phyloP scores from a whole-genome alignment of 2,113 vertebrate genomes.

The Epinephelus fuscoguttatus region DNA sequence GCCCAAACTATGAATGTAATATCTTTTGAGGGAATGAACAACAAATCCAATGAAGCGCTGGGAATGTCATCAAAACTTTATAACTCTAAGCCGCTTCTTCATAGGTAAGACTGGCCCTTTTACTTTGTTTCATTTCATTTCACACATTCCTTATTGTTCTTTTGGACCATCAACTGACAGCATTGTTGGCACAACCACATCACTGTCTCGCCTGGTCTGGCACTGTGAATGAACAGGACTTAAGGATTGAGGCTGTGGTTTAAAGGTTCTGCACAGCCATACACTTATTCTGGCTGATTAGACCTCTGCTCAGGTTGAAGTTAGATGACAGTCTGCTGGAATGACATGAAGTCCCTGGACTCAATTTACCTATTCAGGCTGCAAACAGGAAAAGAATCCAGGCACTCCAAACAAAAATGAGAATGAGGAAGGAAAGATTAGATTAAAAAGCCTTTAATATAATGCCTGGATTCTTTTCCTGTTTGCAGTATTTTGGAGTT shows the following conservation, averaged over 20 bases:
- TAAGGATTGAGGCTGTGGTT: not conserved
- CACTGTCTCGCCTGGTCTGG: too few species aligned
- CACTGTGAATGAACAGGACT: too few species aligned
- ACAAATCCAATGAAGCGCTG: not conserved
- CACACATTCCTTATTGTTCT: not conserved
- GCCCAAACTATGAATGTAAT: not conserved
- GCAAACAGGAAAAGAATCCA: too few species aligned
- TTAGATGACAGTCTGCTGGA: not conserved
- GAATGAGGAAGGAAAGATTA: too few species aligned
- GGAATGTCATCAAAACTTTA: not conserved
- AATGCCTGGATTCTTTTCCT: too few species aligned
- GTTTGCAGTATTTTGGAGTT: too few species aligned
- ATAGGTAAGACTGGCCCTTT: not conserved
- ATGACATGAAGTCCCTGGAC: not conserved
- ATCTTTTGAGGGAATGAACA: not conserved
- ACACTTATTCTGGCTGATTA: not conserved
- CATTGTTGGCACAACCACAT: not conserved
- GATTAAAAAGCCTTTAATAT: too few species aligned
- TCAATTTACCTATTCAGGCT: too few species aligned
- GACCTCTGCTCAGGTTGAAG: not conserved
- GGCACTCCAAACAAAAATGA: too few species aligned
- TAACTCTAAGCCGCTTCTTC: not conserved
- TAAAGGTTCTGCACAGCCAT: not conserved
- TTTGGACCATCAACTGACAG: not conserved
- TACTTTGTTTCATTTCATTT: not conserved